Evolutionary conservation across 2,113 vertebrate species (phyloP), one percentile per base, ranked within the genome.

Genomic region (Marmota flaviventris): DNA sequence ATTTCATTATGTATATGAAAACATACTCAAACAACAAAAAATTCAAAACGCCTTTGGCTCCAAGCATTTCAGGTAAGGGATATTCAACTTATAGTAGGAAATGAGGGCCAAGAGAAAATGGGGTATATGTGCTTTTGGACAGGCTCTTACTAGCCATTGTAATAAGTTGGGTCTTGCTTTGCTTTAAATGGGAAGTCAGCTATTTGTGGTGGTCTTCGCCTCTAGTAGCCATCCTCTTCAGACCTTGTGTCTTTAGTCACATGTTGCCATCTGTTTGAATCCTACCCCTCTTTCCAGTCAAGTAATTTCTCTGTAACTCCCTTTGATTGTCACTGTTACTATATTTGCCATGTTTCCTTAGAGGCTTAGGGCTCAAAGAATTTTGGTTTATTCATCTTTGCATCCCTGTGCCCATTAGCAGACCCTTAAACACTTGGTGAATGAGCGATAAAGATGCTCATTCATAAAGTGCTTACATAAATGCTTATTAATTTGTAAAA

Each of bases 401-500:
- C 82, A 37, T 89, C 14, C 5, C 18, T 32, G 11, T 79, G 20
- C 75, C 42, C 63, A n/a, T 63, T 14, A 76, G 37, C 22, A 91
- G 85, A 29, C 39, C 22, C 0, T 25, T 24, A 89, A 27, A 69
- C 16, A 10, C 39, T 79, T 45, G 48, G 20, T 61, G 65, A 84
- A 78, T 89, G 25, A 91, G 45, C 84, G 32, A 37, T 42, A n/a
- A 61, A 22, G 75, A 39, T 25, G 2, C 76, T 96, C 56, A 13
- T 63, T 85, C 89, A 72, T 58, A 92, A 63, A 61, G 61, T 39
- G 8, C n/a, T 45, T 78, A 10, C 14, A 20, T 53, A 51, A n/a
- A 17, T 84, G 48, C 61, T 92, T 91, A 75, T 75, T 83, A 67
- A 65, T 77, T 91, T 63, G 89, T 96, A 39, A 79, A 81, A 92